A percentile compares a stretch with the other conserved stretches of the same genome.
These are phyloP conservation scores for Nothoprocta perdicaria DNA, from an alignment of 2,113 vertebrate genomes.

Conservation along the genomic window DNA sequence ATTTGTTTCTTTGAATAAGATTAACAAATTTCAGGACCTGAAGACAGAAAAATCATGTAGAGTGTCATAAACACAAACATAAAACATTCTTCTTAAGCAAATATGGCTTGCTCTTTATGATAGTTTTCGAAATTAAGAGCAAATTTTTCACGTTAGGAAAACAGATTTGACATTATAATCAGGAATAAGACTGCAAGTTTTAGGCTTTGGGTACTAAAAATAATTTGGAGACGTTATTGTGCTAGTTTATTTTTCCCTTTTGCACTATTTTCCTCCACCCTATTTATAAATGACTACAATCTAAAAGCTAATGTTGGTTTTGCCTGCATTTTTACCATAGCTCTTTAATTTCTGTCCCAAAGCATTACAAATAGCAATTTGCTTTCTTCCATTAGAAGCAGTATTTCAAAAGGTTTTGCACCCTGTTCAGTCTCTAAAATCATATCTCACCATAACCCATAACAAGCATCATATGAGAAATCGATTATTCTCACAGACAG, in stretches of 20 bases:
- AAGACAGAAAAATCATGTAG: neutral
- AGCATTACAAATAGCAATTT: neutral
- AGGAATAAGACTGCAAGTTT: neutral
- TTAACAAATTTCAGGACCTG: neutral
- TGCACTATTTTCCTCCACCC: neutral
- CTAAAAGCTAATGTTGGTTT: neutral
- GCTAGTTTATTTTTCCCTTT: neutral
- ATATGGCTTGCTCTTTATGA: neutral
- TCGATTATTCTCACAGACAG: neutral
- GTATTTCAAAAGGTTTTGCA: neutral
- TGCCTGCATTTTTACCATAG: neutral
- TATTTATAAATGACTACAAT: neutral
- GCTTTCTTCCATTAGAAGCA: neutral
- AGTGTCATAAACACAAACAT: neutral
- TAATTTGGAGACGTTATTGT: neutral
- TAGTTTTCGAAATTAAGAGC: neutral
- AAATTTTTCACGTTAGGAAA: neutral
- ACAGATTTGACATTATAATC: neutral
- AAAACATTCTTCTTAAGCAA: neutral
- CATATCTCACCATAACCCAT: neutral
- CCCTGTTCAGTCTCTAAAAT: fast-evolving
- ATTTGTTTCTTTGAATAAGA: neutral
- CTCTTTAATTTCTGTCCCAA: neutral
- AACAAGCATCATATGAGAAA: neutral
- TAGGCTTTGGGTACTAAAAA: neutral